A percentile compares a stretch with the other conserved stretches of the same genome.
These are phyloP conservation scores for Melikaiella ostensackeni DNA, from an alignment of 2,888 invertebrate genomes.

Conservation along the genomic window DNA sequence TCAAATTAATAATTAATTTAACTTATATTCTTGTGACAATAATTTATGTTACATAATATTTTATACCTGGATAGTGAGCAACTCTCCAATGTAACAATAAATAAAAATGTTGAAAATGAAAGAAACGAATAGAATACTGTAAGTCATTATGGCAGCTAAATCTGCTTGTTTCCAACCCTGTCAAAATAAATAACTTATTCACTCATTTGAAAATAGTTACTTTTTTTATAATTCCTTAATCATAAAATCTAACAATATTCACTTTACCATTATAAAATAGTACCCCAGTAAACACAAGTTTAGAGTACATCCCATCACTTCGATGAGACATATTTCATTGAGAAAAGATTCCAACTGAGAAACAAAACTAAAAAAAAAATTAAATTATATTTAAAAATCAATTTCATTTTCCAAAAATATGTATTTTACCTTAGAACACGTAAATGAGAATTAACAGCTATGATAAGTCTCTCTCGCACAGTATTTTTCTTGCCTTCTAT, in stretches of 20 bases:
- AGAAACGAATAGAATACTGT: constrained; percentile 36
- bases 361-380: constrained; percentile 46
- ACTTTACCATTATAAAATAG: constrained; percentile 45
- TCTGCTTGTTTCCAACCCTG: constrained; percentile 30
- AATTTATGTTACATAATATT: too few species aligned
- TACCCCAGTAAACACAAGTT: constrained; percentile 48
- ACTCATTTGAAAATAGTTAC: too few species aligned
- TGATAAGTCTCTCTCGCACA: too few species aligned
- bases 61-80: constrained; percentile 43
- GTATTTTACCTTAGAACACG: too few species aligned
- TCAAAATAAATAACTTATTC: too few species aligned
- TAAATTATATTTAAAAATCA: too few species aligned
- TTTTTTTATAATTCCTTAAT: too few species aligned
- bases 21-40: too few species aligned
- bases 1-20: background rate
- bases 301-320: constrained; percentile 43
- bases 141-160: constrained; percentile 1
- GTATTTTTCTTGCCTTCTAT: too few species aligned
- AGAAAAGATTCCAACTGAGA: constrained; percentile 40
- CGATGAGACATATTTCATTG: constrained; percentile 41
- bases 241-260: too few species aligned
- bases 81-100: constrained; percentile 46
- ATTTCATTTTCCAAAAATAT: too few species aligned
- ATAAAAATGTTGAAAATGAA: constrained; percentile 46
- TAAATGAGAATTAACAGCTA: too few species aligned